Evolutionary conservation across 2,888 invertebrate genomes (phyloP), one percentile per base, ranked within the genome.

Genomic region (Orthonychiurus folsomi): DNA sequence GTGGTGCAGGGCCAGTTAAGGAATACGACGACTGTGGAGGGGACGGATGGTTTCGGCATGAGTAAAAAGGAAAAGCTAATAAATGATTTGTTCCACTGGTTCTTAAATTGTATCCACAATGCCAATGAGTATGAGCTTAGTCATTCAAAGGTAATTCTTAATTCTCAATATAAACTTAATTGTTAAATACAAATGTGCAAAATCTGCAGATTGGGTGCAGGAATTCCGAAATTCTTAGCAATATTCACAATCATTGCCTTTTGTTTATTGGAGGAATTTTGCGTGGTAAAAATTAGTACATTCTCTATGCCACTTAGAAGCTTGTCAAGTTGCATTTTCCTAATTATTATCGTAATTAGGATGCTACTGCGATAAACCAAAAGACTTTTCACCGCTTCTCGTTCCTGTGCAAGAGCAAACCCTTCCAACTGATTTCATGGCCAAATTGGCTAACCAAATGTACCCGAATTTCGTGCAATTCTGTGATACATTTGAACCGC

Each of bases 381-480:
- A 55, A 24, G 55, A 55, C 55, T 55, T 55, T 15, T 86, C 87
- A 0, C 83, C 86, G 0, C 78, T 90, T 24, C 79, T 88, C 27
- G 81, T 83, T 5, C 86, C 86, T 61, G 80, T 89, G 60, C 76
- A 89, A 52, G 81, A 83, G 55, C 86, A 87, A 70, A 85, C 82
- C 58, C 79, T 89, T 24, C 89, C 90, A 0, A 80, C 86, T 47
- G 88, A 62, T 21, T 26, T 65, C 1, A n/a, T 65, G 5, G 1
- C 21, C 88, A 80, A 81, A 66, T 78, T 88, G 9, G 79, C 87
- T n/a, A 79, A 81, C 18, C 81, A 83, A 60, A 84, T 84, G 9
- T 83, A 85, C 72, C 77, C 79, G 21, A 84, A 86, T 73, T 79
- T 80, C 48, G 80, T 81, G 66, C 77, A 80, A 1, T 85, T 87